Percentiles rank a stretch among this genome's conserved stretches.
phyloP scores from a whole-genome alignment of 2,113 vertebrate species.

The Amphiprion percula region DNA sequence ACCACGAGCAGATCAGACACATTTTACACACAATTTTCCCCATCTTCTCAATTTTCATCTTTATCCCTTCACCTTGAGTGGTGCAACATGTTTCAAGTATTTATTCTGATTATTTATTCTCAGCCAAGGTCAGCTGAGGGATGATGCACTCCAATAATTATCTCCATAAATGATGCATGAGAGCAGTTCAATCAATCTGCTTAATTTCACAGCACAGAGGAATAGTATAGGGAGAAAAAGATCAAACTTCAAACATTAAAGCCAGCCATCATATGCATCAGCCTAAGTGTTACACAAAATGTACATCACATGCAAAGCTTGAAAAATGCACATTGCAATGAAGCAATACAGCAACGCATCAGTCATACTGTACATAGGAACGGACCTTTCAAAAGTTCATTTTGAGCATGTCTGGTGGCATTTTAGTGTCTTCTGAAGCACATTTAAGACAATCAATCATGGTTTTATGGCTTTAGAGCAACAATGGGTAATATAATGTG shows the following conservation, averaged over 20 bases:
- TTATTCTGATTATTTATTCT: slow-evolving; percentile 46
- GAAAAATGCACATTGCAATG: too few relatives aligned
- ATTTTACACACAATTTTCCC: neutral
- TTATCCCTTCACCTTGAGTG: slow-evolving; percentile 43
- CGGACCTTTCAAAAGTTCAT: too few relatives aligned
- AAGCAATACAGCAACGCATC: too few relatives aligned
- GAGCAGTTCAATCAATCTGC: slow-evolving; percentile 48
- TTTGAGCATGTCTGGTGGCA: too few relatives aligned
- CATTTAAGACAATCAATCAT: too few relatives aligned
- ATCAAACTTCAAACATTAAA: neutral
- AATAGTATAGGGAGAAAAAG: neutral
- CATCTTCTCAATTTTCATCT: neutral
- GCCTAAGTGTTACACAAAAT: neutral
- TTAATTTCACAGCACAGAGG: slow-evolving; percentile 46
- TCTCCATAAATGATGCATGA: slow-evolving; percentile 67
- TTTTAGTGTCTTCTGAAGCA: too few relatives aligned
- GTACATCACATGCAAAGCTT: too few relatives aligned
- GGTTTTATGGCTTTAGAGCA: too few relatives aligned
- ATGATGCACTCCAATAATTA: slow-evolving; percentile 60
- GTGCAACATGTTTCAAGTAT: slow-evolving; percentile 29
- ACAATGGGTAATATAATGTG: too few relatives aligned
- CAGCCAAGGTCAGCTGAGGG: slow-evolving; percentile 58
- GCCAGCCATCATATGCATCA: neutral
- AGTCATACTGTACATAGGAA: too few relatives aligned
- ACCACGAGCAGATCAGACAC: neutral